phyloP scores from a whole-genome alignment of 2,113 vertebrate genomes.

The Xenotilapia caudafasciata region DNA sequence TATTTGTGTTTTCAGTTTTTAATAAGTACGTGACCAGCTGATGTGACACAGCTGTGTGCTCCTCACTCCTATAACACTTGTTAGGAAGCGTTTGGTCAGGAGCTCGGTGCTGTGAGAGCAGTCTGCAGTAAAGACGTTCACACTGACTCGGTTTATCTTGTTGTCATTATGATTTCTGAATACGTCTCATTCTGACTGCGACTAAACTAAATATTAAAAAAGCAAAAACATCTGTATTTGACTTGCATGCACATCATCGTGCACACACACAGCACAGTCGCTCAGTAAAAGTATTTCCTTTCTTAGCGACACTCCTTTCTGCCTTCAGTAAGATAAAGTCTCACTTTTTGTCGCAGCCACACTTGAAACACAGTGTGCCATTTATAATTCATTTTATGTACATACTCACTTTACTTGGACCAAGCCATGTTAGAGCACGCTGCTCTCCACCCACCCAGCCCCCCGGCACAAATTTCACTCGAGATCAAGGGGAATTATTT shows the following conservation, averaged over 20 bases:
- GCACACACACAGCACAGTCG: neutral
- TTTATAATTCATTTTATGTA: constrained; percentile 70
- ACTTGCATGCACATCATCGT: neutral
- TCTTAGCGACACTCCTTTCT: neutral
- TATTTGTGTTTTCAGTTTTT: neutral
- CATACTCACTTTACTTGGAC: constrained; percentile 62
- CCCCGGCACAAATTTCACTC: constrained; percentile 63
- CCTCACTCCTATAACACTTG: neutral
- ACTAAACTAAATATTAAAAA: neutral
- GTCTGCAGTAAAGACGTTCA: neutral
- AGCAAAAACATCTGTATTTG: neutral
- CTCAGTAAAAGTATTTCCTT: neutral
- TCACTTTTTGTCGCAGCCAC: neutral
- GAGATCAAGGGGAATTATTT: constrained; percentile 76
- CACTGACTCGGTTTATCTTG: neutral
- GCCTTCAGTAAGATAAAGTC: neutral
- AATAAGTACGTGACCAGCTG: neutral
- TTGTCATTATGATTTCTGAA: neutral
- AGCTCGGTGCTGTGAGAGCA: neutral
- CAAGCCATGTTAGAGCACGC: constrained; percentile 48
- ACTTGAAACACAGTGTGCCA: constrained; percentile 35
- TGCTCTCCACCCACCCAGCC: constrained; percentile 11
- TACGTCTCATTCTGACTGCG: neutral
- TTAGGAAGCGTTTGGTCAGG: neutral
- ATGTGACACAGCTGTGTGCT: neutral